Evolutionary conservation across 2,888 invertebrate species (phyloP), one percentile per base, ranked within the genome.

Genomic region (Mythimna lalbum): DNA sequence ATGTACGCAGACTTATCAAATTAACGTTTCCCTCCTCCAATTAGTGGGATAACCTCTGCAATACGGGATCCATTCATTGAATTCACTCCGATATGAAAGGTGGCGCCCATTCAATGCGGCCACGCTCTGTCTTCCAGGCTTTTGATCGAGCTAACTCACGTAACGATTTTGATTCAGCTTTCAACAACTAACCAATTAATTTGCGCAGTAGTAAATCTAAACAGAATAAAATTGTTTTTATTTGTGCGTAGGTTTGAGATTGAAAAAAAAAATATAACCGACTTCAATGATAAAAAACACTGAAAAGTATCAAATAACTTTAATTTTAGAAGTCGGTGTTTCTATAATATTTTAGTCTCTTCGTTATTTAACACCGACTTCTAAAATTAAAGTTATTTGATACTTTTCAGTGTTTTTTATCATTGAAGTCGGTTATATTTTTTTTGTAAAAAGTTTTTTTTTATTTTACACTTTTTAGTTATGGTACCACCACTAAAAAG

Each of bases 1-100:
- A 78, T 80, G 80, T 78, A 76, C 78, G 74, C 78, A 66, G 73
- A 80, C 87, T 90, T 88, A 88, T 89, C 88, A 90, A 91, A 92
- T 90, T 89, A 88, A 90, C 86, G 89, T 86, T 88, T 87, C 85
- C 86, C 80, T 85, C 79, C 78, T 87, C 88, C 89, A 90, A 92
- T 91, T 91, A 91, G 88, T 83, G 86, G 78, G 83, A 87, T 84
- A 89, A 83, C 82, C 84, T 71, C 82, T 53, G 82, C 73, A 84
- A 83, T 86, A 88, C 82, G 84, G 83, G 67, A 68, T 63, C 55
- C 43, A 75, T 80, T 80, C 82, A 80, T 80, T 80, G 69, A 66
- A 82, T 80, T 73, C 63, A 73, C 60, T 73, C 59, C 56, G 33
- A 82, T 82, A 79, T 80, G 69, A 80, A 80, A 74, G 64, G 65